A percentile compares a stretch with the other conserved stretches of the same genome.
phyloP scores from a whole-genome alignment of 2,888 invertebrate species.

The Ditylenchus weischeri region DNA sequence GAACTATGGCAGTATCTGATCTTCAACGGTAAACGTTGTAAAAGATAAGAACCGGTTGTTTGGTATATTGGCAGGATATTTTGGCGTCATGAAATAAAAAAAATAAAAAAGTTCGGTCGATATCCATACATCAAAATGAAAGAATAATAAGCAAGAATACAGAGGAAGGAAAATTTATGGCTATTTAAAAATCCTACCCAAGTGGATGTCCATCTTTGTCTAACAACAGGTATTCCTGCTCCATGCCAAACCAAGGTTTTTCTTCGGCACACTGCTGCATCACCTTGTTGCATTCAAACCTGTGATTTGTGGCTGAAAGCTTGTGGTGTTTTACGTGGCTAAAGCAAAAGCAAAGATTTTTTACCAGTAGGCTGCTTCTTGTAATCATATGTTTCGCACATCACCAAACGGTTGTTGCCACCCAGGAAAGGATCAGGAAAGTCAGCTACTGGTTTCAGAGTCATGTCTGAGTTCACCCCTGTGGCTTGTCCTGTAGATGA shows the following conservation, averaged over 20 bases:
- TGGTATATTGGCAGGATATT: no score
- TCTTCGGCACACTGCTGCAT: conserved; percentile 8
- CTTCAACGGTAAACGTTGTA: no score
- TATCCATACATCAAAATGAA: no score
- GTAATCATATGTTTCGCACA: conserved; percentile 69
- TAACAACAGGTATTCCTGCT: conserved; percentile 65
- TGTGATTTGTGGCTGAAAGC: conserved; percentile 14
- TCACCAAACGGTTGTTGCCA: conserved; percentile 66
- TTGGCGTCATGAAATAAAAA: no score
- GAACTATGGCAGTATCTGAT: no score
- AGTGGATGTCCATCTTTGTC: conserved; percentile 60
- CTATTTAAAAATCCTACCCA: conserved; percentile 33
- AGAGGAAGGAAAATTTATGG: no score
- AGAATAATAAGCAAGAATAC: no score
- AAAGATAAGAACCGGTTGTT: no score
- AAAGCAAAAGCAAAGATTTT: neutral
- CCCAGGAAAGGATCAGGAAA: conserved; percentile 81
- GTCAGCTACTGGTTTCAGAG: conserved; percentile 77
- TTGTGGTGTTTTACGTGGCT: neutral
- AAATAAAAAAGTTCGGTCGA: no score
- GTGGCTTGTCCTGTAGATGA: conserved; percentile 62
- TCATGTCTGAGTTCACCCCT: conserved; percentile 71
- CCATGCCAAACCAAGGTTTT: conserved; percentile 65
- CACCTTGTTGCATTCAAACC: conserved; percentile 8
- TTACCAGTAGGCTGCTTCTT: conserved; percentile 27